Base-by-base conservation (phyloP, 2,797 vertebrate species). In the Syndactyla subalaris region DNA sequence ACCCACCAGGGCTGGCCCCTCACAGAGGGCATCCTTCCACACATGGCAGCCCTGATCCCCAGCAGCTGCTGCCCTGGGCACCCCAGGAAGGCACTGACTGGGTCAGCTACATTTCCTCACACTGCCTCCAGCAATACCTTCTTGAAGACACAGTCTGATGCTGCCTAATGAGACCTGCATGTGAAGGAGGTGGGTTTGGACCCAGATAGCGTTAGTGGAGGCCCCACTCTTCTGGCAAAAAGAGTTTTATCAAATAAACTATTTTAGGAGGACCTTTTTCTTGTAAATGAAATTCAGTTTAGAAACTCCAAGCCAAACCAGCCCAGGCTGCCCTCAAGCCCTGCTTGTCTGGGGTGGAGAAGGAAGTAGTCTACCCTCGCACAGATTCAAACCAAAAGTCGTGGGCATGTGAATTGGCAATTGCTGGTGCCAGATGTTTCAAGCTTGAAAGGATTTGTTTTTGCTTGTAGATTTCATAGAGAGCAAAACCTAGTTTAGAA, bases 171-270 rank as follows among this genome's bases (percentile, higher is more conserved):
- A 76, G 54, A 52, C 15, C 32, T 38, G 23, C 26, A 10, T 5
- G 8, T 51, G 54, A 52, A 76, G 22, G 38, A 63, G n/a, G 20
- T 26, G 24, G 1, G 2, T 74, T 55, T 88, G 62, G 15, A 57
- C 12, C 16, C 16, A 3, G 2, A 13, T 0, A 39, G 19, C 11
- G 1, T 17, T 57, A 41, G 14, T 2, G 7, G 63, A 36, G 22
- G 27, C 4, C 29, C 18, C 11, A 26, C 7, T 81, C 68, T 58
- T 34, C 62, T 78, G 23, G 10, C 29, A 72, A 51, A 54, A 9
- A 41, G 0, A 4, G 4, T 49, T 92, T 76, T 59, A 49, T 43
- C 66, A 49, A 66, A 93, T 7, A 49, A 76, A 49, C 6, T 52
- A 7, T 34, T 88, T 84, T 34, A 34, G 34, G 20, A 67, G 16